phyloP scores from a whole-genome alignment of 2,113 vertebrate species.

The Muntiacus reevesi region DNA sequence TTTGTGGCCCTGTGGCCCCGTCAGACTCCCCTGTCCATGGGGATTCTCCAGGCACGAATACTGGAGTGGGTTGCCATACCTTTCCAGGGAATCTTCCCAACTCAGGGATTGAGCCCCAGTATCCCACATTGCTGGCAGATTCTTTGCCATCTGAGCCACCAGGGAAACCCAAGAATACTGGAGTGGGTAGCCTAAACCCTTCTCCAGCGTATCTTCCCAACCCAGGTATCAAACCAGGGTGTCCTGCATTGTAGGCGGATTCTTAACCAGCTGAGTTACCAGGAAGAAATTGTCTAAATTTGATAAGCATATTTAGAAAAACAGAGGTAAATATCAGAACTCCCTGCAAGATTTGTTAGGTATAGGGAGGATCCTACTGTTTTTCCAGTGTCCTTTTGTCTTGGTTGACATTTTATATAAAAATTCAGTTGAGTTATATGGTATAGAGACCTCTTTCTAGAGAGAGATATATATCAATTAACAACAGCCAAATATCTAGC shows the following conservation, averaged over 20 bases:
- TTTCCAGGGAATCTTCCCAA: background rate
- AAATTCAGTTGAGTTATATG: background rate
- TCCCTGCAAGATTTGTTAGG: background rate
- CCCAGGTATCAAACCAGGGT: background rate
- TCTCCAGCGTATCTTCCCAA: background rate
- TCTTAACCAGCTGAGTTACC: background rate
- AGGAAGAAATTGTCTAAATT: background rate
- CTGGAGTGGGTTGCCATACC: background rate
- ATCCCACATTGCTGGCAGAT: background rate
- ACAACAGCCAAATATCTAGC: background rate
- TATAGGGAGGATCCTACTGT: background rate
- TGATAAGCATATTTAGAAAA: background rate
- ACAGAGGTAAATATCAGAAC: background rate
- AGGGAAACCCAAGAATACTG: background rate
- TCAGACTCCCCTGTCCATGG: background rate
- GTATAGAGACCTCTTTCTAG: background rate
- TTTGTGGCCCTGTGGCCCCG: background rate
- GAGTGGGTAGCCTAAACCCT: background rate
- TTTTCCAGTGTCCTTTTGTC: background rate
- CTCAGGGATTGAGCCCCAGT: background rate
- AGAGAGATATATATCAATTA: background rate
- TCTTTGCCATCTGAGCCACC: background rate
- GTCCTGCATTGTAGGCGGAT: background rate
- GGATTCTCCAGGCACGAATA: background rate
- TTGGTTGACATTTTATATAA: conserved; percentile 8